phyloP scores from a whole-genome alignment of 1,140 invertebrate species.

The Rhynchophorus ferrugineus region DNA sequence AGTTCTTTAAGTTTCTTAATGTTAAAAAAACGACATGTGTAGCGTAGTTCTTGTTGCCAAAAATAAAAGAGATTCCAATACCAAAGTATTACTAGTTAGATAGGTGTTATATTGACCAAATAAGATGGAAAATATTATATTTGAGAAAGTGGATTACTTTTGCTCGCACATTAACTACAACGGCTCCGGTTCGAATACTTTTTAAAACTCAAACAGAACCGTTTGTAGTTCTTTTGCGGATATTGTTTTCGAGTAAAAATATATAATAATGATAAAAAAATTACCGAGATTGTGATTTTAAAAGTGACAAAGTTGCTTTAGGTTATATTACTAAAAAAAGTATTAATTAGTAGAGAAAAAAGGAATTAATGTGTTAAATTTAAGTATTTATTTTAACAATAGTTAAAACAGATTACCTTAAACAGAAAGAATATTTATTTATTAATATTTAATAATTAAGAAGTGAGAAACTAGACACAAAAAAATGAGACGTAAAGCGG shows the following conservation, averaged over 20 bases:
- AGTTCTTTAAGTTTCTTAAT: constrained; percentile 24
- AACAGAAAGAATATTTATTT: constrained; percentile 5
- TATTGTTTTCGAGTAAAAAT: not conserved
- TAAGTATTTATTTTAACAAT: constrained; percentile 22
- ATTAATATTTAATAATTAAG: constrained; percentile 30
- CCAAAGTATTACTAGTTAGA: constrained; percentile 41
- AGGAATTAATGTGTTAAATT: constrained; percentile 23
- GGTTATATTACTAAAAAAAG: constrained; percentile 12
- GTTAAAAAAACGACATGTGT: constrained; percentile 28
- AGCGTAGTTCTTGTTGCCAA: constrained; percentile 41
- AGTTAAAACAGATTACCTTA: constrained; percentile 21
- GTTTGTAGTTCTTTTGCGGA: constrained; percentile 2
- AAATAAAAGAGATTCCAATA: constrained; percentile 39
- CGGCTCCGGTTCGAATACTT: not conserved
- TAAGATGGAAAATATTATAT: constrained; percentile 19
- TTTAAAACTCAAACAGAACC: not conserved
- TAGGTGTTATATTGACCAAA: constrained; percentile 39
- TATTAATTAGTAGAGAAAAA: constrained; percentile 11
- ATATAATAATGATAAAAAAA: constrained; percentile 7
- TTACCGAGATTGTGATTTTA: constrained; percentile 24
- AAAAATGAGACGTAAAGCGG: constrained; percentile 15
- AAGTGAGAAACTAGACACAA: constrained; percentile 27
- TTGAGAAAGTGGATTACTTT: constrained; percentile 1
- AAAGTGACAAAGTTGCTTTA: constrained; percentile 27
- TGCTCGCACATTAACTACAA: not conserved